Conservation (phyloP, 2,797 vertebrate species). For the Fistularia tabacaria region DNA sequence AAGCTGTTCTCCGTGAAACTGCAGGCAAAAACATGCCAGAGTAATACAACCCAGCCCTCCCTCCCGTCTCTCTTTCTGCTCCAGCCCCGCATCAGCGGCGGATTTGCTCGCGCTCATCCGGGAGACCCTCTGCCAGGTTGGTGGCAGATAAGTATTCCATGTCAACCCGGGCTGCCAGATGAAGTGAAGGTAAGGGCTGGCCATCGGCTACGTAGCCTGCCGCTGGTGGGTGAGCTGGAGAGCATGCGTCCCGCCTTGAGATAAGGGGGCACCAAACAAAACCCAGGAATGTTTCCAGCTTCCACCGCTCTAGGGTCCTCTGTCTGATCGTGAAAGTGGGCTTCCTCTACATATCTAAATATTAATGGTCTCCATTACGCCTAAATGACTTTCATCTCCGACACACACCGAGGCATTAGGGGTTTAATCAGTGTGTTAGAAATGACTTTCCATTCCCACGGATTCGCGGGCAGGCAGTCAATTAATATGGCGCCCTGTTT, state of each 20-base stretch:
- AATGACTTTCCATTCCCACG: constrained; percentile 66
- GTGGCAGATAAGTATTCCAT: constrained; percentile 4
- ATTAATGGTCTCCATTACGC: constrained; percentile 78
- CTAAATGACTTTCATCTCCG: constrained; percentile 74
- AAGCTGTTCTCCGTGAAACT: too few species aligned
- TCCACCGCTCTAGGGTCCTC: constrained; percentile 58
- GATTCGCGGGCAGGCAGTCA: constrained; percentile 59
- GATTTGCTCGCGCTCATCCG: constrained; percentile 21
- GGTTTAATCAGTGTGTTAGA: constrained; percentile 76
- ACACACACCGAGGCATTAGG: constrained; percentile 67
- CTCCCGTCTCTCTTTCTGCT: too few species aligned
- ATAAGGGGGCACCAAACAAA: too few species aligned
- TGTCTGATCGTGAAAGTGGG: constrained; percentile 59
- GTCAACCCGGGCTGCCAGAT: too few species aligned
- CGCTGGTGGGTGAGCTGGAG: too few species aligned
- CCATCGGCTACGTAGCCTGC: too few species aligned
- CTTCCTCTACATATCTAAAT: constrained; percentile 69
- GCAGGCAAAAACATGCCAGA: too few species aligned
- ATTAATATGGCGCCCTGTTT: constrained; percentile 57
- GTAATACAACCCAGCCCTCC: too few species aligned
- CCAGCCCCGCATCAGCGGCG: too few species aligned
- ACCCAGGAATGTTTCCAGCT: constrained; percentile 1
- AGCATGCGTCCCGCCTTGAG: too few species aligned
- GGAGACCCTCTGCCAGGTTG: constrained; percentile 9
- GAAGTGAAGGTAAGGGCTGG: too few species aligned